Conservation (phyloP, 1,140 invertebrate genomes). For the Sogatella furcifera region DNA sequence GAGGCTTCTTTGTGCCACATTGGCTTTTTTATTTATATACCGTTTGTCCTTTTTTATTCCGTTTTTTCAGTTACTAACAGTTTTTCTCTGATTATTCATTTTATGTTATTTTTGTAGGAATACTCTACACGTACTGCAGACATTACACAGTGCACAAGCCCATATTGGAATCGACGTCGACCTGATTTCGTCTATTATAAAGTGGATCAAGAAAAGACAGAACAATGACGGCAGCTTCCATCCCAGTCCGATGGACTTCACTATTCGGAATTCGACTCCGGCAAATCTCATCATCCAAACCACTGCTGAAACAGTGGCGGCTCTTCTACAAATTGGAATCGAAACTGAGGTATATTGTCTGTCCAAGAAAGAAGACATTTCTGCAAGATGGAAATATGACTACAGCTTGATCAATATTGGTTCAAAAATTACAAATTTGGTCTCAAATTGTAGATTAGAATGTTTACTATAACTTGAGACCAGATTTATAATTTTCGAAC, state of each 20-base stretch:
- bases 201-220: slow-evolving; percentile 46
- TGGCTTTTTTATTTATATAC: too few relatives aligned
- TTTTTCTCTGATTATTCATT: background rate
- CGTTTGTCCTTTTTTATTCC: too few relatives aligned
- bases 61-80: too few relatives aligned
- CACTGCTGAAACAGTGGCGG: slow-evolving; percentile 44
- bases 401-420: too few relatives aligned
- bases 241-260: slow-evolving; percentile 40
- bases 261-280: slow-evolving; percentile 17
- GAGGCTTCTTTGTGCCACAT: too few relatives aligned
- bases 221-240: slow-evolving; percentile 45
- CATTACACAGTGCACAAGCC: slow-evolving; percentile 43
- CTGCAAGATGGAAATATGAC: too few relatives aligned
- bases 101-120: slow-evolving; percentile 26
- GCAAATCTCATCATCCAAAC: slow-evolving; percentile 42
- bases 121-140: slow-evolving; percentile 44
- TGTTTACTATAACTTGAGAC: too few relatives aligned
- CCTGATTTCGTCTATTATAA: slow-evolving; percentile 41
- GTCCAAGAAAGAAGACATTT: too few relatives aligned
- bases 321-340: slow-evolving; percentile 44
- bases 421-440: too few relatives aligned
- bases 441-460: too few relatives aligned
- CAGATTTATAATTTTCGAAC: too few relatives aligned
- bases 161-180: slow-evolving; percentile 46
- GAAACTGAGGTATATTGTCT: slow-evolving; percentile 37